Conservation (phyloP, 2,888 invertebrate genomes). For the Phengaris arion region DNA sequence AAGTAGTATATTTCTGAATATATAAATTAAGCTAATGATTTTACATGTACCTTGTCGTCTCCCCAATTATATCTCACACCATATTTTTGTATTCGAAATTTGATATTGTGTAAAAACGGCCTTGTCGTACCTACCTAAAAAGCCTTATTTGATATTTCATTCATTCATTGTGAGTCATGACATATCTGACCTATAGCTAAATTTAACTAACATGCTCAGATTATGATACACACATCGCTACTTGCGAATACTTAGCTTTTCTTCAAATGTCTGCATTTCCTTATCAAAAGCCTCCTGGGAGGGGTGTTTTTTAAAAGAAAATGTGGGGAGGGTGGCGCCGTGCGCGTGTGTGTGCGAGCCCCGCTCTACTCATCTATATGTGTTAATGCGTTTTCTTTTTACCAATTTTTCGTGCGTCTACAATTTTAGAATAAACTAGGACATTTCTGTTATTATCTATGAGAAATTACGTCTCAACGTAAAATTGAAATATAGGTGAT, state of each 20-base stretch:
- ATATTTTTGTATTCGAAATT: neutral
- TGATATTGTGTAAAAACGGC: neutral
- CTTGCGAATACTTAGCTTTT: conserved; percentile 72
- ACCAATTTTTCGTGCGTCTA: conserved; percentile 73
- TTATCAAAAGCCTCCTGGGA: conserved; percentile 73
- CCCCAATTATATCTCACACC: neutral
- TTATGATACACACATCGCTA: conserved; percentile 62
- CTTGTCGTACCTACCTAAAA: neutral
- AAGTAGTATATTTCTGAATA: no score
- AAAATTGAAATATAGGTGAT: no score
- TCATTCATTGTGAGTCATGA: neutral
- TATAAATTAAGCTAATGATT: no score
- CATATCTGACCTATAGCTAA: conserved; percentile 8
- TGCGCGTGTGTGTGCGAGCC: conserved; percentile 53
- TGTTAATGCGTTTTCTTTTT: conserved; percentile 81
- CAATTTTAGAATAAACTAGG: conserved; percentile 29
- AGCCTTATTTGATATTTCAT: neutral
- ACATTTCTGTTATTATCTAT: neutral
- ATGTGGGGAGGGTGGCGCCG: conserved; percentile 45
- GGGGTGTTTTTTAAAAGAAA: conserved; percentile 66
- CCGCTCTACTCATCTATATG: conserved; percentile 75
- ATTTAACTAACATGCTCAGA: conserved; percentile 36
- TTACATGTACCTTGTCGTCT: neutral
- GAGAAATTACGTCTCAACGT: no score
- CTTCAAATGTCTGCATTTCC: conserved; percentile 79